These are phyloP conservation scores for Neodiprion virginianus DNA, from an alignment of 1,140 invertebrate genomes.

Conservation along the genomic window DNA sequence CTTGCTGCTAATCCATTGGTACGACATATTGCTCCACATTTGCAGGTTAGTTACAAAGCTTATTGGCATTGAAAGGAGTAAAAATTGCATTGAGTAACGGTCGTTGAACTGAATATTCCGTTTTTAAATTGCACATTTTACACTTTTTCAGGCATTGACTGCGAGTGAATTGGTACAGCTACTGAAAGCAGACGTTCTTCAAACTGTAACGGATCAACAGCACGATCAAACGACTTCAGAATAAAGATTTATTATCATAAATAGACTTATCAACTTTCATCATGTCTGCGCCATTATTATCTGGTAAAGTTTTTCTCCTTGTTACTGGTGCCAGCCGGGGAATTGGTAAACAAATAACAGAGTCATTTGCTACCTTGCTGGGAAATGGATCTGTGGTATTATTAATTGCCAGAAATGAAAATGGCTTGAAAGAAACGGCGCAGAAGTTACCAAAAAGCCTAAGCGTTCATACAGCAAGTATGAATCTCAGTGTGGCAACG, in stretches of 20 bases:
- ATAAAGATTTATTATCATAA: neutral
- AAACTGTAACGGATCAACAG: constrained; percentile 41
- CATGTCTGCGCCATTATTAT: constrained; percentile 48
- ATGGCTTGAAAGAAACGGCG: constrained; percentile 69
- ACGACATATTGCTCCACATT: constrained; percentile 58
- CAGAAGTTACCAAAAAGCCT: constrained; percentile 57
- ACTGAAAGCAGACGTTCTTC: constrained; percentile 61
- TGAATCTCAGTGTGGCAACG: constrained; percentile 67
- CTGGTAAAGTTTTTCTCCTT: constrained; percentile 65
- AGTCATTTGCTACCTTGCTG: constrained; percentile 71
- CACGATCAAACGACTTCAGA: constrained; percentile 28
- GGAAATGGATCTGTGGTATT: constrained; percentile 72
- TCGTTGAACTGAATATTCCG: constrained; percentile 22
- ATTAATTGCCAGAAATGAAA: constrained; percentile 76
- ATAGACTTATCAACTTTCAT: neutral
- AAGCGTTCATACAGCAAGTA: constrained; percentile 60
- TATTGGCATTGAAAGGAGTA: no score
- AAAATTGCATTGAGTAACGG: constrained; percentile 5
- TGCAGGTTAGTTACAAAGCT: constrained; percentile 41
- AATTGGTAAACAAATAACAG: constrained; percentile 80
- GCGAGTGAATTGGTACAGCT: constrained; percentile 63
- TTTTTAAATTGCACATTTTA: constrained; percentile 1
- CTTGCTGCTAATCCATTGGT: constrained; percentile 55
- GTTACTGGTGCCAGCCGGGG: constrained; percentile 90
- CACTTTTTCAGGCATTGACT: constrained; percentile 53